Conservation (phyloP, 2,113 vertebrate species). For the Macrotis lagotis region DNA sequence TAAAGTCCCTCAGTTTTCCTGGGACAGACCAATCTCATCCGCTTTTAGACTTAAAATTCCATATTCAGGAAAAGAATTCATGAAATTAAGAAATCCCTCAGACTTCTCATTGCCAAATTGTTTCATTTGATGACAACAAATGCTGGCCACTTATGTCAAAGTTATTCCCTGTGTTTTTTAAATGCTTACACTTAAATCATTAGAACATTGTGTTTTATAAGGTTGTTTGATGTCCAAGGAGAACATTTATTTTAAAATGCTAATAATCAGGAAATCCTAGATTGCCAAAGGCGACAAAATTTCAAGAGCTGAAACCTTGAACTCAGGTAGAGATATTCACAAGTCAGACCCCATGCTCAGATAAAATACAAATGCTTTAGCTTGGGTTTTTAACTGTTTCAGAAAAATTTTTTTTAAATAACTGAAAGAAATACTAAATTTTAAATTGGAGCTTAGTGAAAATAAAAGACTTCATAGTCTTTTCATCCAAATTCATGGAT, state of each 20-base stretch:
- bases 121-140: slow-evolving; percentile 68
- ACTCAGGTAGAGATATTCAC: slow-evolving; percentile 47
- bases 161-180: slow-evolving; percentile 72
- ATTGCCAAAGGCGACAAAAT: slow-evolving; percentile 67
- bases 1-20: slow-evolving; percentile 65
- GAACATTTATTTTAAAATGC: slow-evolving; percentile 76
- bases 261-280: slow-evolving; percentile 73
- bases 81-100: slow-evolving; percentile 50
- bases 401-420: neutral
- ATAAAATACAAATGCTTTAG: neutral
- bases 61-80: neutral
- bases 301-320: slow-evolving; percentile 71
- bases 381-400: neutral
- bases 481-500: neutral
- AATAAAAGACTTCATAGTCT: neutral
- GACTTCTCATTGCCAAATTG: slow-evolving; percentile 65
- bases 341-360: slow-evolving; percentile 43
- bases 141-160: slow-evolving; percentile 67
- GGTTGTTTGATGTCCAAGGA: slow-evolving; percentile 76
- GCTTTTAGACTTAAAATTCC: slow-evolving; percentile 70
- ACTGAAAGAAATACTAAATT: neutral
- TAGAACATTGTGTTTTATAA: slow-evolving; percentile 77
- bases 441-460: neutral
- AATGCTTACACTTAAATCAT: slow-evolving; percentile 72
- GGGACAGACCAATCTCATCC: slow-evolving; percentile 42